Evolutionary conservation across 2,113 vertebrate species (phyloP), one percentile per base, ranked within the genome.

Genomic region (Anhinga rufa): DNA sequence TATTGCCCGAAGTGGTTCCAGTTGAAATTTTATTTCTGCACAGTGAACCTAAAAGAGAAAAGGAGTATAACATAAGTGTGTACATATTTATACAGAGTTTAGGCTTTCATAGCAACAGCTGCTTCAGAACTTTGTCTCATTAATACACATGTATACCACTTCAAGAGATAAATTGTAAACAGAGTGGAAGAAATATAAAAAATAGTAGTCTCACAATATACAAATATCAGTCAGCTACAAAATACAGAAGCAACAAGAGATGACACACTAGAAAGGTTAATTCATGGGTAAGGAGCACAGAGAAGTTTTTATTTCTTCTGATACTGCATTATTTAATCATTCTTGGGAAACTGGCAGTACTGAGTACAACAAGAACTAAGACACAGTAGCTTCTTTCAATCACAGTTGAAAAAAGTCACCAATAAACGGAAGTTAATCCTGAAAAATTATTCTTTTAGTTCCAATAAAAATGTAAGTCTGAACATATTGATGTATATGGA

Each of bases 1-100:
- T 95, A 82, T 93, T 98, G 85, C 75, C 96, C 54, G 95, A 17
- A 31, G 92, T 46, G 34, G 90, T 91, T 14, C 70, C 91, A 68
- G 48, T 6, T 69, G 93, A 75, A 26, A 90, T 55, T 40, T 97
- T 97, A 34, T 94, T 95, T 32, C 70, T 66, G 21, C 66, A 72
- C 29, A 71, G 36, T 10, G 92, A 79, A 91, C 88, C 98, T 99
- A 90, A 86, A 97, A 91, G 10, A 90, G n/a, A 69, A 79, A 65
- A 91, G 15, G 52, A 48, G 28, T 25, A 57, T 36, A 88, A 54
- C 28, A 77, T 36, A 28, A 91, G 61, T 6, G 4, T 24, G 6
- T 25, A 58, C 4, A 3, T 13, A 69, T 58, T 84, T 65, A 77
- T 21, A 32, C 32, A 71, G 25, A 60, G 40, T 65, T 76, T 48